Evolutionary conservation across 1,140 invertebrate genomes (phyloP), one percentile per base, ranked within the genome.

Genomic region (Euwallacea similis): DNA sequence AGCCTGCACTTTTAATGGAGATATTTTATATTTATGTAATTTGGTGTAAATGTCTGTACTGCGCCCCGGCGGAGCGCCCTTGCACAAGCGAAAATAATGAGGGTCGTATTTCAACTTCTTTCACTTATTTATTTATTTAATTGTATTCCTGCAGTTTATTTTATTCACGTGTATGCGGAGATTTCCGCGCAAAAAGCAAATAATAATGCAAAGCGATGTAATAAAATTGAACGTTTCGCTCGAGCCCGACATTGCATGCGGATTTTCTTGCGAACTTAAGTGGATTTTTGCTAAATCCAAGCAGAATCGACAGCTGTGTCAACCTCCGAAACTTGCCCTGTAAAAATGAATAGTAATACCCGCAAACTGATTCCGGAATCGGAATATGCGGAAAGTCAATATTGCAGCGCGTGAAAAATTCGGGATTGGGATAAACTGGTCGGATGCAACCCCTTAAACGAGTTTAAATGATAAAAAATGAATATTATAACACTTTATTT

Each of bases 371-470:
- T 68, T 68, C 21, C 9, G 56, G 60, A 68, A 68, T 68, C 66
- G 55, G 66, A 43, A 68, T 58, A 60, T 68, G 66, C 44, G 21
- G 66, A 68, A 68, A 68, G 66, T 68, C 66, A 68, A 68, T 68
- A 68, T 68, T 68, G 66, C 66, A 68, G 4, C 21, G 42, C 41
- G 66, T 44, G 55, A 61, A 46, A 61, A 50, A 68, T 68, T 61
- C 66, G 50, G 55, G 60, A 68, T 68, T 10, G 66, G 60, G 66
- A 33, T 33, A 33, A 33, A 33, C 21, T 33, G 21, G 21, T 33
- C 1, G 21, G 21, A 33, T 33, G 21, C 21, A 33, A 33, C 4
- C 21, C 21, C 21, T 33, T 33, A 33, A 33, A 4, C 21, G 1
- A 33, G 21, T 33, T 33, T 33, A 33, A 33, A 33, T 2, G 4